Base-by-base conservation (phyloP, 1,140 invertebrate genomes). In the Philaenus spumarius region DNA sequence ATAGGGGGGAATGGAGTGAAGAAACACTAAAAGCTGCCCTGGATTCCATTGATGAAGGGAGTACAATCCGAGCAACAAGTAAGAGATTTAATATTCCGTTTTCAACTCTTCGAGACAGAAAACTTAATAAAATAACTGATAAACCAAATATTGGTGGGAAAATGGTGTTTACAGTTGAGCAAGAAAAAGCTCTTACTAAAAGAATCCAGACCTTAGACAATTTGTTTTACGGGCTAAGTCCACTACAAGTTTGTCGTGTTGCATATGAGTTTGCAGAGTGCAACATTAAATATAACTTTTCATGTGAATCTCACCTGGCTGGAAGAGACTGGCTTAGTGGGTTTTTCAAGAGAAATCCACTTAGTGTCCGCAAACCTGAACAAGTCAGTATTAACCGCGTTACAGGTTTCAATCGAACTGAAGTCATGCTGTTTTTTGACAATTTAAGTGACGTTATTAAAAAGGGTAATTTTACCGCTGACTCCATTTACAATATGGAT, bases 401-500 rank as follows among this genome's bases (percentile, higher is more conserved):
- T 14, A 55, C 59, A 24, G 37, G 15, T 45, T 65, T 65, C 37
- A 56, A 59, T 37, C 26, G 43, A 59, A 54, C 11, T 57, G 66
- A 53, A 47, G 61, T 62, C 50, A 58, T n/a, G 63, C 66, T 52
- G n/a, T n/a, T n/a, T n/a, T n/a, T n/a, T n/a, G n/a, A n/a, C n/a
- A n/a, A n/a, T n/a, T n/a, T n/a, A n/a, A n/a, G n/a, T n/a, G n/a
- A n/a, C n/a, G n/a, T n/a, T n/a, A n/a, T n/a, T n/a, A n/a, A n/a
- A n/a, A n/a, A 65, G 69, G 62, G 59, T 73, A 43, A n/a, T n/a
- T n/a, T n/a, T n/a, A n/a, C n/a, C n/a, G 15, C 48, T 72, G 20
- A 67, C 64, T 20, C 71, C 71, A 15, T 71, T 75, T 1, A 61
- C 69, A 39, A 63, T 64, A n/a, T n/a, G n/a, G n/a, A n/a, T n/a